Conservation (phyloP, 2,113 vertebrate species). For the Amazona guildingii region DNA sequence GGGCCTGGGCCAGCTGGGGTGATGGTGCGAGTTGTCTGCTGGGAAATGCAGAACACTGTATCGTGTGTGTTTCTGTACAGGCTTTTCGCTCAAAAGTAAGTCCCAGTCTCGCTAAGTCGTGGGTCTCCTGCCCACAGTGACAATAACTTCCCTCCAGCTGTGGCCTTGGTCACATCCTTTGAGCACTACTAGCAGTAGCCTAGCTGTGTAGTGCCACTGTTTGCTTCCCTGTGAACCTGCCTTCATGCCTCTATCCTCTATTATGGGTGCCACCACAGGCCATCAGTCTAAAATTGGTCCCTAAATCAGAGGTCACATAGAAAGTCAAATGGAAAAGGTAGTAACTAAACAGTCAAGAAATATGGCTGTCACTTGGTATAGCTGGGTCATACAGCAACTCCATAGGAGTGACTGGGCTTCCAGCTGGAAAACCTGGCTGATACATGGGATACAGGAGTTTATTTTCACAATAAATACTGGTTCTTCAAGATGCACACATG, state of each 20-base stretch:
- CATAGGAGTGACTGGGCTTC: not conserved
- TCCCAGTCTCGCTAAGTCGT: not conserved
- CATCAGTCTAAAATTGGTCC: accelerated
- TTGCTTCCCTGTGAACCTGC: not conserved
- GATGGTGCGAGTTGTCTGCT: not conserved
- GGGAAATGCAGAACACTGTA: not conserved
- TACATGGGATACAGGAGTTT: not conserved
- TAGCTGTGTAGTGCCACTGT: not conserved
- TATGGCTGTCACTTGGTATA: not conserved
- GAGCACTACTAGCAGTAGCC: not conserved
- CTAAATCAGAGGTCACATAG: not conserved
- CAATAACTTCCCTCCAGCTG: not conserved
- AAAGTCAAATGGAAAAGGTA: not conserved
- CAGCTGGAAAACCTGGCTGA: not conserved
- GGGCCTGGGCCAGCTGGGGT: not conserved
- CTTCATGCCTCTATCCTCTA: not conserved
- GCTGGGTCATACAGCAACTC: not conserved
- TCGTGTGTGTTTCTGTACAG: not conserved
- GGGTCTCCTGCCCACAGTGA: not conserved
- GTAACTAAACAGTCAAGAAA: not conserved
- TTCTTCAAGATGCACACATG: not conserved
- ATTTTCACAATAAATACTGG: not conserved
- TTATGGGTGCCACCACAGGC: accelerated
- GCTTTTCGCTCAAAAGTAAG: not conserved
- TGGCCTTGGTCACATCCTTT: not conserved